phyloP scores from a whole-genome alignment of 2,888 invertebrate species.

The Drosophila bunnanda region DNA sequence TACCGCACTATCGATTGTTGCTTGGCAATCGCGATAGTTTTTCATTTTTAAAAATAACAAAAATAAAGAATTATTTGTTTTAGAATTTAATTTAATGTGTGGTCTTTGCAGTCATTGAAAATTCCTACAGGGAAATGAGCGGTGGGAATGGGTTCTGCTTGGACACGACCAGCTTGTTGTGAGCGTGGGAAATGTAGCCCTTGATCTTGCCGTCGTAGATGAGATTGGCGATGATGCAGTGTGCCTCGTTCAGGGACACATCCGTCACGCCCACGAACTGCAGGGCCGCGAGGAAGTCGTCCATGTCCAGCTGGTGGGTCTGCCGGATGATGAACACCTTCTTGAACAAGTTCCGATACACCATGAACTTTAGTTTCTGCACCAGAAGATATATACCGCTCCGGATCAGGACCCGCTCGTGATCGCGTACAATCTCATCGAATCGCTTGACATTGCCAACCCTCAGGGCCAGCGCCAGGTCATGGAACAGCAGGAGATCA shows the following conservation, averaged over 20 bases:
- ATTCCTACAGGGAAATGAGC: conserved; percentile 87
- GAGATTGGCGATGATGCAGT: conserved; percentile 98
- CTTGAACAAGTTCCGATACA: conserved; percentile 97
- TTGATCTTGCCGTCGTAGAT: conserved; percentile 99
- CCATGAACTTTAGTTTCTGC: conserved; percentile 97
- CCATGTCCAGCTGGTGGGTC: conserved; percentile 95
- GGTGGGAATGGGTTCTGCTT: conserved; percentile 98
- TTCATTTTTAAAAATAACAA: neutral
- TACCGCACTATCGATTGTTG: neutral
- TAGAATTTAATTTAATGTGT: neutral
- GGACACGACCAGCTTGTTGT: conserved; percentile 98
- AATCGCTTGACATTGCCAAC: conserved; percentile 94
- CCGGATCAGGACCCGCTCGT: conserved; percentile 96
- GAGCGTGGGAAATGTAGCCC: conserved; percentile 98
- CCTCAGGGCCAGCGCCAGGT: conserved; percentile 94
- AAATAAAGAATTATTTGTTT: neutral
- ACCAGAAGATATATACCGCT: conserved; percentile 99
- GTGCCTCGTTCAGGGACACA: conserved; percentile 96
- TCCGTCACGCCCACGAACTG: conserved; percentile 92
- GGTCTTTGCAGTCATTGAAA: neutral
- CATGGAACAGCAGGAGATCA: conserved; percentile 95
- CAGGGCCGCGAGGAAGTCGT: conserved; percentile 92
- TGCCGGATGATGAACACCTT: conserved; percentile 91
- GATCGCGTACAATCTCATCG: conserved; percentile 92
- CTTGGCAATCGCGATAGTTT: neutral